Conservation (phyloP, 2,888 invertebrate species). For the Cinara cedri region DNA sequence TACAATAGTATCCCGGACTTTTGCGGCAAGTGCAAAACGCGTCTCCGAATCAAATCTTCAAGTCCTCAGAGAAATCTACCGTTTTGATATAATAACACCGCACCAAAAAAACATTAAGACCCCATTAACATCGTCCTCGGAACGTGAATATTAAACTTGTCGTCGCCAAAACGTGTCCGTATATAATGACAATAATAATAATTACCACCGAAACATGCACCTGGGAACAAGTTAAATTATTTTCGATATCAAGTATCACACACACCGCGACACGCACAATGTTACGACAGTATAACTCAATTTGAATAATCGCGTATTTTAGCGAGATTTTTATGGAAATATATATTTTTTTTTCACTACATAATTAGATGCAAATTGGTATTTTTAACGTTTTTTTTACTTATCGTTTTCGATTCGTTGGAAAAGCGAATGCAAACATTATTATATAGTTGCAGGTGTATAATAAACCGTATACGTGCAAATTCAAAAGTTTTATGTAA, state of each 20-base stretch:
- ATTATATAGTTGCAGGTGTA: too few species aligned
- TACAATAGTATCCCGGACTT: neutral
- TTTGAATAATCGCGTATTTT: too few species aligned
- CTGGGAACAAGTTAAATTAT: constrained; percentile 4
- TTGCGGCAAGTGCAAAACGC: neutral
- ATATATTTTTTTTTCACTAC: too few species aligned
- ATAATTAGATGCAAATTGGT: too few species aligned
- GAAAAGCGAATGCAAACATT: too few species aligned
- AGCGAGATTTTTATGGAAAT: neutral
- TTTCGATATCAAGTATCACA: neutral
- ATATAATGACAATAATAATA: too few species aligned
- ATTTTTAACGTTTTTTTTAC: too few species aligned
- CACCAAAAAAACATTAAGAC: constrained; percentile 33
- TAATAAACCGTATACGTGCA: too few species aligned
- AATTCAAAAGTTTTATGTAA: too few species aligned
- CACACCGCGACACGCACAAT: neutral
- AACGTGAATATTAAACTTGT: constrained; percentile 46
- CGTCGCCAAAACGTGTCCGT: neutral
- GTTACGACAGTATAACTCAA: too few species aligned
- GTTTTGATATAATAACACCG: constrained; percentile 36
- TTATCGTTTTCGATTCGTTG: too few species aligned
- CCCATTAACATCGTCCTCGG: constrained; percentile 18
- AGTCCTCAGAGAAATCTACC: constrained; percentile 19
- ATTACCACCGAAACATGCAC: constrained; percentile 2
- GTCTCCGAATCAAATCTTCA: constrained; percentile 22